Base-by-base conservation (phyloP, 2,113 vertebrate species). In the Oreochromis spilurus region DNA sequence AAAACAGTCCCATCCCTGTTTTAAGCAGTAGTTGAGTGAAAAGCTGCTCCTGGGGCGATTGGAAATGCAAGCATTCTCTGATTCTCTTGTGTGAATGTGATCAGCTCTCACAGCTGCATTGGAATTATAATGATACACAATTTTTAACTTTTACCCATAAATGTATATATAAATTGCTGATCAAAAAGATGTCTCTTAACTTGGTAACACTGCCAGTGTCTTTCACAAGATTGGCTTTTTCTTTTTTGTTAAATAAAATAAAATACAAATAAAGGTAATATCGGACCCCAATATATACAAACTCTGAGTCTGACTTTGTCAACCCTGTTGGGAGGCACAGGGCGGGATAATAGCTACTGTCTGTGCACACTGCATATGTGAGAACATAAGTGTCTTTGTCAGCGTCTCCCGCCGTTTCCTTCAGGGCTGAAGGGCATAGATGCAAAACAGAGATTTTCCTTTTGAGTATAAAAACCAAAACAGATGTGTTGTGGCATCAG, bases 261-360 rank as follows among this genome's bases (percentile, higher is more conserved):
- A 52, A 36, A 53, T 21, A 78, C 19, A 54, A 79, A 79, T n/a
- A 31, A 29, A 75, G 26, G 6, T 75, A 90, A 55, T 43, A 26
- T 13, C 2, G 13, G 14, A 29, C 5, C 11, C 78, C 26, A 65
- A 40, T 83, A 75, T 48, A 79, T 87, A 48, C 85, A 79, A 90
- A 65, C 55, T 57, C 54, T 72, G 79, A 87, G 70, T 86, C 70
- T 58, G 82, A 86, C 53, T 83, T 38, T 88, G 83, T 52, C 82
- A 89, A 72, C 52, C 40, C 80, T 84, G 86, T 83, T 84, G 83
- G 36, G 84, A 79, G 38, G 60, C 83, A 90, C 82, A 52, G 55
- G 81, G 75, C 84, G 75, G 83, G 79, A 82, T 93, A 91, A 92
- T 91, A 81, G 81, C 55, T 83, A 13, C 87, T 87, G 79, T 81